Evolutionary conservation across 2,113 vertebrate genomes (phyloP), one percentile per base, ranked within the genome.

Genomic region (Chrysochloris asiatica): DNA sequence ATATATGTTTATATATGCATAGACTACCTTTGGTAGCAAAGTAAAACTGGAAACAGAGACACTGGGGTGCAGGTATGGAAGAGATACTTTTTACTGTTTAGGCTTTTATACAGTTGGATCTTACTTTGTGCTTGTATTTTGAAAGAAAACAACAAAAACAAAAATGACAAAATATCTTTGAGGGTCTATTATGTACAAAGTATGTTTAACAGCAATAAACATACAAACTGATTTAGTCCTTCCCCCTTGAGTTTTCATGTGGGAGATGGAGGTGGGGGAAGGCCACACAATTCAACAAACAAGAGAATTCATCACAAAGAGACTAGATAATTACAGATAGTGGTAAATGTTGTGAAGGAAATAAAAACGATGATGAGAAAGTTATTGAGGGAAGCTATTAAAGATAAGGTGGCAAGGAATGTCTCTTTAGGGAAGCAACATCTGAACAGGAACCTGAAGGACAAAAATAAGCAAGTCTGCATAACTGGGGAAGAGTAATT

Each of bases 291-390:
- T 16, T 69, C 48, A 86, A 69, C 22, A 77, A 47, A 82, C 30
- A 83, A 79, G 73, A 56, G 47, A 80, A 88, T 83, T 77, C 52
- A 83, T 72, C 24, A 28, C 69, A 85, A 86, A 82, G 76, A 81
- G 77, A 63, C 36, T 72, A 86, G 30, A 52, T 87, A 86, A 82
- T 61, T n/a, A 83, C n/a, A 87, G 72, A 84, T 1, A 45, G 43
- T 14, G 17, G 9, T 52, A 92, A 81, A 7, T 43, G 59, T 14
- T 86, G 43, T 41, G 36, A 89, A 85, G 69, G 61, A 81, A 89
- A 89, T 59, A 76, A 83, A 59, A 30, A 91, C 50, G 28, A 84
- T 38, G 45, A 65, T 54, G 38, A 85, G 45, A 67, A 67, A 38
- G 24, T 86, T 59, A 81, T 0, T 47, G 54, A 90, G 36, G 47